These are phyloP conservation scores for Dicerorhinus sumatrensis DNA, from an alignment of 2,113 vertebrate genomes.

Conservation along the genomic window DNA sequence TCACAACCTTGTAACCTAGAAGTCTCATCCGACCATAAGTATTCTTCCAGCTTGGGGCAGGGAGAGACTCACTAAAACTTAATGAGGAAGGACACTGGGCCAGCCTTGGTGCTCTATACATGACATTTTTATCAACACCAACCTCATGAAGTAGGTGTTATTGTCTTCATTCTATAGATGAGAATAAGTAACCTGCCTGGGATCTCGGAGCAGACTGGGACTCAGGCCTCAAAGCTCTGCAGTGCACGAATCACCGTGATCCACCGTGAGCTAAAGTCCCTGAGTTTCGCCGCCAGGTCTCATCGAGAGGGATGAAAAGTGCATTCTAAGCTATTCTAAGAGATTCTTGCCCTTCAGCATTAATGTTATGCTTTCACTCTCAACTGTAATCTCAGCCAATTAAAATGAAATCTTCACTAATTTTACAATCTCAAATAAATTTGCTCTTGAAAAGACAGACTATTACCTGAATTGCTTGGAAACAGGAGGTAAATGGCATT, in stretches of 20 bases:
- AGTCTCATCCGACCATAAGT: not conserved
- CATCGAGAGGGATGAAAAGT: not conserved
- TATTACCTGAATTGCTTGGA: not conserved
- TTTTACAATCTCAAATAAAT: not conserved
- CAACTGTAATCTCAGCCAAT: not conserved
- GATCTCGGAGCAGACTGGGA: not conserved
- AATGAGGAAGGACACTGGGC: not conserved
- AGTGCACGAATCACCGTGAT: not conserved
- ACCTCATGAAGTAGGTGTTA: too few relatives aligned
- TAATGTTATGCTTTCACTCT: not conserved
- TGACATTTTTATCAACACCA: too few relatives aligned
- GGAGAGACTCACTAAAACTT: not conserved
- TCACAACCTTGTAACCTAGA: not conserved
- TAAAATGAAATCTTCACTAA: not conserved
- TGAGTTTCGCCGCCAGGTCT: not conserved
- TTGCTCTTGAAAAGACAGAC: not conserved
- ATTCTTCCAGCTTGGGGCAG: not conserved
- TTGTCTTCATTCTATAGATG: not conserved
- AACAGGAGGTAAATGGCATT: not conserved
- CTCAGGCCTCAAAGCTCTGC: not conserved
- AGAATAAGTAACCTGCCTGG: not conserved
- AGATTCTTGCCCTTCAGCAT: not conserved
- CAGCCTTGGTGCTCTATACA: accelerated
- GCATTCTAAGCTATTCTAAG: not conserved
- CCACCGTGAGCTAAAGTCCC: not conserved